A percentile compares a stretch with the other conserved stretches of the same genome.
Evolutionary conservation across 2,113 vertebrate genomes (phyloP).

Genomic region (Xerus inauris): DNA sequence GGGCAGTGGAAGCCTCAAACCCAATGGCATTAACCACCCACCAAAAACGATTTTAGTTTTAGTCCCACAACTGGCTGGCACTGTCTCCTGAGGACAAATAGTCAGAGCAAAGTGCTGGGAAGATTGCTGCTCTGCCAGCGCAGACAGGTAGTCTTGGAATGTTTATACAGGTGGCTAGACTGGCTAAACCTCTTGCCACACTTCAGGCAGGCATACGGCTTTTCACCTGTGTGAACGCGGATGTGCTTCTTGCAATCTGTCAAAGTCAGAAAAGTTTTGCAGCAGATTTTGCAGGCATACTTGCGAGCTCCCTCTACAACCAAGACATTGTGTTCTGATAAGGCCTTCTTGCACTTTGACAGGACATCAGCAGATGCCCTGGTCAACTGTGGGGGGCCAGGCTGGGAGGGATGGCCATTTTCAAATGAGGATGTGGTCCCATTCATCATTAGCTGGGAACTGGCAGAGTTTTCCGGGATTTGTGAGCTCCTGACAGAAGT

Average conservation of each 20-base stretch:
- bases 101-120: constrained; percentile 92
- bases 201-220: constrained; percentile 98
- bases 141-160: constrained; percentile 98
- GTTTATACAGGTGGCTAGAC: constrained; percentile 98
- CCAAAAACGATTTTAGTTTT: background rate
- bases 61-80: background rate
- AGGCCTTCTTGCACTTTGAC: constrained; percentile 98
- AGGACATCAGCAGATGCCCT: constrained; percentile 97
- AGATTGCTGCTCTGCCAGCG: constrained; percentile 98
- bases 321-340: constrained; percentile 98
- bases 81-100: background rate
- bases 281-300: constrained; percentile 99
- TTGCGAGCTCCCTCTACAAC: constrained; percentile 98
- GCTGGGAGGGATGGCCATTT: constrained; percentile 84
- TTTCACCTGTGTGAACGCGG: constrained; percentile 97
- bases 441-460: constrained; percentile 91
- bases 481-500: constrained; percentile 90
- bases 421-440: constrained; percentile 86
- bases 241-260: constrained; percentile 99
- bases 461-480: constrained; percentile 88
- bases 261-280: constrained; percentile 97
- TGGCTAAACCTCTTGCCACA: constrained; percentile 98
- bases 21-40: background rate
- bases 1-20: constrained; percentile 44
- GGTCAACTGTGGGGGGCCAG: constrained; percentile 93